Conservation (phyloP, 2,797 vertebrate species). For the Poecilia velifera region DNA sequence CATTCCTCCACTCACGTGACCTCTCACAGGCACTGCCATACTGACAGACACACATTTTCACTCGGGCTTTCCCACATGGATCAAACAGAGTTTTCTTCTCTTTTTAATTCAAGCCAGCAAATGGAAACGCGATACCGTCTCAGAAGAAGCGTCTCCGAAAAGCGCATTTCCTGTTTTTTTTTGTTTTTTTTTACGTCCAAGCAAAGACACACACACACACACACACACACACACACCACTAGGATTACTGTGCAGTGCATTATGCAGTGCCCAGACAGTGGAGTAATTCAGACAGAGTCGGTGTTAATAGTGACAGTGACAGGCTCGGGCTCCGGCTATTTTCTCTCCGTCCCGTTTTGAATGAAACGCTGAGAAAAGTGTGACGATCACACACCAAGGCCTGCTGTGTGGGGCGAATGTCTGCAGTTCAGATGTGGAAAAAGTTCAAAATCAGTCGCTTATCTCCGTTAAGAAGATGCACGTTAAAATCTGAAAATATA, state of each 20-base stretch:
- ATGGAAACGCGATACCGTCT: conserved; percentile 1
- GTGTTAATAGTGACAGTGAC: conserved; percentile 57
- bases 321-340: conserved; percentile 39
- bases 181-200: conserved; percentile 11
- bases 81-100: conserved; percentile 41
- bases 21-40: conserved; percentile 49
- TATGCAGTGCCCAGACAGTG: conserved; percentile 63
- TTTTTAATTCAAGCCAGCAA: conserved; percentile 27
- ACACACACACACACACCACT: conserved; percentile 18
- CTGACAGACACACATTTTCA: conserved; percentile 46
- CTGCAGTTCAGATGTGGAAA: conserved; percentile 65
- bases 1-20: conserved; percentile 67
- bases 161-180: conserved; percentile 17
- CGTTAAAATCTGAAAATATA: background rate
- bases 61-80: conserved; percentile 41
- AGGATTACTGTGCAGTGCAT: conserved; percentile 54
- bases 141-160: conserved; percentile 7
- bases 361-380: conserved; percentile 72
- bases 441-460: conserved; percentile 68
- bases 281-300: conserved; percentile 64
- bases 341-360: conserved; percentile 57
- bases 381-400: conserved; percentile 42
- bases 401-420: conserved; percentile 50
- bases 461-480: conserved; percentile 55
- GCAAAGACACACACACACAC: conserved; percentile 7